These are phyloP conservation scores for Gambusia yucatana DNA, from an alignment of 2,797 vertebrate genomes.

Conservation along the genomic window DNA sequence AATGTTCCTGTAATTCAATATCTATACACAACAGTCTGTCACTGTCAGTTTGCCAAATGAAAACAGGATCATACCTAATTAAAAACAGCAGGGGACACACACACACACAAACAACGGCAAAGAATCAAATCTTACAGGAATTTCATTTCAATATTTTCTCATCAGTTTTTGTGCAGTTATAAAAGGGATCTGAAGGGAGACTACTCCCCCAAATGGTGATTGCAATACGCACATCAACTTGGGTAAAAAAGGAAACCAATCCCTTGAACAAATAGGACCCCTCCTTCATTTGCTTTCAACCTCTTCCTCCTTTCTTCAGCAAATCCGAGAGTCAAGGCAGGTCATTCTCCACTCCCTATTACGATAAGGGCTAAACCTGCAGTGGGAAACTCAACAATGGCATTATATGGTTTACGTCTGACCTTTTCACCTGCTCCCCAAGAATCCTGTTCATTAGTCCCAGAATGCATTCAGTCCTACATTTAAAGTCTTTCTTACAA, in stretches of 20 bases:
- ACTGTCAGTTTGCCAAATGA: slow-evolving; percentile 29
- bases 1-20: slow-evolving; percentile 26
- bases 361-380: slow-evolving; percentile 35
- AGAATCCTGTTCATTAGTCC: slow-evolving; percentile 27
- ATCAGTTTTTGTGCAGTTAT: slow-evolving; percentile 10
- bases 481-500: slow-evolving; percentile 34
- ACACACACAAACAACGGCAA: background rate
- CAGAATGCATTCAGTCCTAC: slow-evolving; percentile 38
- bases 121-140: slow-evolving; percentile 3
- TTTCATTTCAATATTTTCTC: slow-evolving; percentile 4
- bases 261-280: slow-evolving; percentile 19
- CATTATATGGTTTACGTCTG: slow-evolving; percentile 46
- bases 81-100: slow-evolving; percentile 23
- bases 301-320: slow-evolving; percentile 31
- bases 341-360: slow-evolving; percentile 55
- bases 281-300: slow-evolving; percentile 41
- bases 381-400: slow-evolving; percentile 44
- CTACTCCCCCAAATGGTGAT: background rate
- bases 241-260: slow-evolving; percentile 5
- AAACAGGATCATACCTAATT: slow-evolving; percentile 34
- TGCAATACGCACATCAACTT: background rate
- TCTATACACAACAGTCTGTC: slow-evolving; percentile 19
- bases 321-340: slow-evolving; percentile 31
- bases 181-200: background rate
- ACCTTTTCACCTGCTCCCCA: slow-evolving; percentile 40